Base-by-base conservation (phyloP, 2,797 vertebrate species). In the Halcyon chelicuti region DNA sequence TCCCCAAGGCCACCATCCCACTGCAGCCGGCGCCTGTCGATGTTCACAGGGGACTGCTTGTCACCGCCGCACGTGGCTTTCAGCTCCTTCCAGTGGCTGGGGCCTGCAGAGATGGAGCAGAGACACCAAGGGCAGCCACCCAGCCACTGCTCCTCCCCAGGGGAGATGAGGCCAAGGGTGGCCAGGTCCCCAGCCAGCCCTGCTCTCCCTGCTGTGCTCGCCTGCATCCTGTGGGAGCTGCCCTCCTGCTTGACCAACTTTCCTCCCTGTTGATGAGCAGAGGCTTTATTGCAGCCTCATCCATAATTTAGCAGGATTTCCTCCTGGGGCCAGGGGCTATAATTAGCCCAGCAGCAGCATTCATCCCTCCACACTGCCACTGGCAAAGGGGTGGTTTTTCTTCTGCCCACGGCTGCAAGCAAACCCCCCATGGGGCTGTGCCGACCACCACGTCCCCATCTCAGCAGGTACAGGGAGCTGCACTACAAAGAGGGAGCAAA, bases 21-120 rank as follows among this genome's bases (percentile, higher is more conserved):
- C 74, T 91, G 97, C 90, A 98, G 92, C 81, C 31, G 82, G 40
- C 62, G 95, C 51, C 95, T 96, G 83, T 98, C 98, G 39, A 99
- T 98, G 75, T 99, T 97, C 88, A 99, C 98, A 5, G 99, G 99
- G 3, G 99, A 99, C 95, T 99, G 99, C 73, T 77, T 97, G 94
- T 93, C 33, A 8, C 97, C 96, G 52, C 98, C 96, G 33, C 98
- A 94, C 42, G 91, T 46, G 97, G 98, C 96, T 96, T 97, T 85
- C 97, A 99, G 14, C 96, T 98, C 97, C 90, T 98, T 97, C 98
- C 98, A 98, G 74, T 97, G 92, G 23, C 89, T 94, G 83, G 97
- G 97, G 10, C 97, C 98, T 98, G 87, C 33, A n/a, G 91, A 63
- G 58, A 62, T 67, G 70, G 57, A 46, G 40, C 42, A 63, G 49